These are phyloP conservation scores for Sminthurides aquaticus DNA, from an alignment of 2,888 invertebrate genomes.

Conservation along the genomic window DNA sequence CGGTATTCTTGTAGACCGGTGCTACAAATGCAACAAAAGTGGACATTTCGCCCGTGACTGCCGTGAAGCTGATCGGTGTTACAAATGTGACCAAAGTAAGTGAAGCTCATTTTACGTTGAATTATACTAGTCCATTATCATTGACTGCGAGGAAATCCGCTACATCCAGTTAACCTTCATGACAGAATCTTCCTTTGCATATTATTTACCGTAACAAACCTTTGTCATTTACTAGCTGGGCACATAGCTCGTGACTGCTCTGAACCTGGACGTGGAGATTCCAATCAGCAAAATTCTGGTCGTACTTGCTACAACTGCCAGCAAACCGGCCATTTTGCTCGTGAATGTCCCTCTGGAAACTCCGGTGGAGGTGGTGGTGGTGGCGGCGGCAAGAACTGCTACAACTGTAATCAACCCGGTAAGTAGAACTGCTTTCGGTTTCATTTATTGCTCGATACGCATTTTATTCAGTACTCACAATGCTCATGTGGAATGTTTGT, in stretches of 20 bases:
- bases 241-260: constrained; percentile 23
- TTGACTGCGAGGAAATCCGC: no score
- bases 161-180: no score
- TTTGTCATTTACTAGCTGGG: constrained; percentile 12
- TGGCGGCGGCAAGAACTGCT: constrained; percentile 16
- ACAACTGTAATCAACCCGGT: constrained; percentile 15
- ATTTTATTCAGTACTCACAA: no score
- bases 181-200: no score
- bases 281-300: constrained; percentile 2
- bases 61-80: constrained; percentile 22
- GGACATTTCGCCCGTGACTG: constrained; percentile 25
- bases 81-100: constrained; percentile 23
- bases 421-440: constrained; percentile 2
- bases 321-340: constrained; percentile 24
- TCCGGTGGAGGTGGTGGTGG: neutral
- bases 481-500: no score
- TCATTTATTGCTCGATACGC: neutral
- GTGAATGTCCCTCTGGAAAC: constrained; percentile 34
- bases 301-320: constrained; percentile 22
- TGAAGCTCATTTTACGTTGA: neutral
- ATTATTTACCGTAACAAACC: no score
- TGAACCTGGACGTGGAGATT: constrained; percentile 14
- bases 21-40: constrained; percentile 24
- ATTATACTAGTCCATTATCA: no score
- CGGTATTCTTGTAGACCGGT: constrained; percentile 11